Evolutionary conservation across 2,797 vertebrate species (phyloP).

Genomic region (Bovichtus variegatus): DNA sequence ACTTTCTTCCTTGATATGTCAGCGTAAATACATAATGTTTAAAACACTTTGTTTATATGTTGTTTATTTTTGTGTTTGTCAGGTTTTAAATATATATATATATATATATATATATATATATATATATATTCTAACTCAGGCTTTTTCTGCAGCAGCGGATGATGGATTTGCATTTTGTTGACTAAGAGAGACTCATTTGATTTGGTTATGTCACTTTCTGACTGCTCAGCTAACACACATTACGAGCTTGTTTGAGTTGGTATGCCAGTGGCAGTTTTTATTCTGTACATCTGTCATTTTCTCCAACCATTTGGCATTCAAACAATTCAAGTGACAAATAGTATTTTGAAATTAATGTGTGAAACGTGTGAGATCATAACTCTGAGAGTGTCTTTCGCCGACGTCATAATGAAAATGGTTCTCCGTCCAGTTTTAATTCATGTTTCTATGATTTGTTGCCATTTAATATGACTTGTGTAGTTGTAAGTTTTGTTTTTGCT

Average conservation of each 20-base stretch:
- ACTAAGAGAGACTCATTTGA: constrained; percentile 20
- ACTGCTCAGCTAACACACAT: constrained; percentile 5
- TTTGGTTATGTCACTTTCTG: constrained; percentile 28
- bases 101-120: too few species aligned
- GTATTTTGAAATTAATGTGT: constrained; percentile 18
- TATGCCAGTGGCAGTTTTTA: constrained; percentile 18
- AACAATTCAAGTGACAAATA: constrained; percentile 4
- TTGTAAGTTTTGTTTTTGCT: not conserved
- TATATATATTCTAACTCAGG: not conserved
- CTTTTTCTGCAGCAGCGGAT: constrained; percentile 1
- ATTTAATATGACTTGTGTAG: not conserved
- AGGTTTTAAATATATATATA: too few species aligned
- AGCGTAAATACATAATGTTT: not conserved
- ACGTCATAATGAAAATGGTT: constrained; percentile 5
- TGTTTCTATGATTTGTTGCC: not conserved
- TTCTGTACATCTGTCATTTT: constrained; percentile 28
- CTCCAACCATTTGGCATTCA: constrained; percentile 25
- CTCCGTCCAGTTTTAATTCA: constrained; percentile 11
- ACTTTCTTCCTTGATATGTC: not conserved
- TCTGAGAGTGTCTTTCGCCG: not conserved
- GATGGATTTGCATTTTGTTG: constrained; percentile 32
- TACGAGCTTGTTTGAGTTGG: constrained; percentile 15
- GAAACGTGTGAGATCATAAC: constrained; percentile 13
- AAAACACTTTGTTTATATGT: not conserved
- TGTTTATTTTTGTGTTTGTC: not conserved